phyloP scores from a whole-genome alignment of 2,888 invertebrate genomes.

The Chamaedrilus cognettii region DNA sequence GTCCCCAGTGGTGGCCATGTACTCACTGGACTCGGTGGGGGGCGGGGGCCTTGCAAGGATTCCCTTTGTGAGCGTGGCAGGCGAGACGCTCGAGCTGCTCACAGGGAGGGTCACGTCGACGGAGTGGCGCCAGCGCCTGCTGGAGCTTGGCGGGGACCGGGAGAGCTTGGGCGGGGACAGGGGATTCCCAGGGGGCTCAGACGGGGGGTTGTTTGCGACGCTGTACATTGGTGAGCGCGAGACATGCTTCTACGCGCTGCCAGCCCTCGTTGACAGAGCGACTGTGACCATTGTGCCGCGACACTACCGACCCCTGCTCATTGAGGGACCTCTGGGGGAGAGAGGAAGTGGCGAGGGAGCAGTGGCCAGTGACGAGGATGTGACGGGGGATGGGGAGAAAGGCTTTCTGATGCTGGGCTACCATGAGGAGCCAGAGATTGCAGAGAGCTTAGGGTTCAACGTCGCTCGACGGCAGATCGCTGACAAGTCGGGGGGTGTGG shows the following conservation, averaged over 20 bases:
- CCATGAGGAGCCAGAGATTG: conserved; percentile 54
- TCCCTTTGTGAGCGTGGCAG: conserved; percentile 87
- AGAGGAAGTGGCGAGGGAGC: conserved; percentile 94
- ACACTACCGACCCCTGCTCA: conserved; percentile 75
- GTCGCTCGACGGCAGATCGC: not conserved
- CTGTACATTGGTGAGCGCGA: conserved; percentile 88
- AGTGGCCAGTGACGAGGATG: conserved; percentile 96
- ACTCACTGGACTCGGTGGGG: conserved; percentile 63
- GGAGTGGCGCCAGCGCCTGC: conserved; percentile 50
- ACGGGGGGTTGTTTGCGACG: conserved; percentile 57
- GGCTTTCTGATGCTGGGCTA: conserved; percentile 75
- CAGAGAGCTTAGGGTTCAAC: conserved; percentile 10
- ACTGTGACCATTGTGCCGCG: conserved; percentile 72
- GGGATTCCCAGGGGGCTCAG: not conserved
- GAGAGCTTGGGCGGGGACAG: no score
- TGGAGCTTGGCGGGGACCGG: conserved; percentile 52
- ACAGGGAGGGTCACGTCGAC: conserved; percentile 51
- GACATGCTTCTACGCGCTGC: conserved; percentile 87
- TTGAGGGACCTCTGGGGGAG: conserved; percentile 80
- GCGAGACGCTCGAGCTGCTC: conserved; percentile 71
- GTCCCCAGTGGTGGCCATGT: conserved; percentile 90
- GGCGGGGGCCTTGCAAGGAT: conserved; percentile 72
- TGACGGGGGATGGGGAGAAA: conserved; percentile 66
- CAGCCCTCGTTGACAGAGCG: conserved; percentile 83
- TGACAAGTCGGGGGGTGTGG: not conserved